Conservation (phyloP, 1,140 invertebrate genomes). For the Berghia stephanieae region DNA sequence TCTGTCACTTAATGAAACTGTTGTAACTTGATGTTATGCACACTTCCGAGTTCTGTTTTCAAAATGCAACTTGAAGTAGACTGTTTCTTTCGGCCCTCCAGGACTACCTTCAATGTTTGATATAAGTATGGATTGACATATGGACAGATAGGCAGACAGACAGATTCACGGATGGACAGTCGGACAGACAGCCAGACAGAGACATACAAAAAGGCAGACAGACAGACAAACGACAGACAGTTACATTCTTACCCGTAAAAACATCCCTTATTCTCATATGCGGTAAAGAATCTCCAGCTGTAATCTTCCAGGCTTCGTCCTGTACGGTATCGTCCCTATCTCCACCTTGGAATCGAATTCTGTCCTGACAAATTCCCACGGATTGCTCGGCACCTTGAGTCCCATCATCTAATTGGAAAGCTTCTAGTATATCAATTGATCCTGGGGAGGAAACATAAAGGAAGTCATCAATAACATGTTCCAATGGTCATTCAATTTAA, state of each 20-base stretch:
- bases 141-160: not conserved
- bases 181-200: not conserved
- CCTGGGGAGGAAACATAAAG: too few species aligned
- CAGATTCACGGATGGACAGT: not conserved
- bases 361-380: not conserved
- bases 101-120: not conserved
- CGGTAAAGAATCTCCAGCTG: not conserved
- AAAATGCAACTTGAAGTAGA: too few species aligned
- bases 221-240: not conserved
- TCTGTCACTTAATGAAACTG: too few species aligned
- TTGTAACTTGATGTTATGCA: too few species aligned
- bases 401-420: not conserved
- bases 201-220: not conserved
- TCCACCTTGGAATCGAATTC: not conserved
- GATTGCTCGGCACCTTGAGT: slow-evolving; percentile 2
- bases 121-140: not conserved
- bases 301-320: slow-evolving; percentile 23
- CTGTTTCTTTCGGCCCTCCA: not conserved
- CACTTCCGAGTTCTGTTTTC: too few species aligned
- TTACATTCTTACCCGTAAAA: slow-evolving; percentile 12
- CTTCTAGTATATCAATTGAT: slow-evolving; percentile 21
- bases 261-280: slow-evolving; percentile 15
- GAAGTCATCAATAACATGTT: too few species aligned
- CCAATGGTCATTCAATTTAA: too few species aligned
- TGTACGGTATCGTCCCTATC: not conserved